Base-by-base conservation (phyloP, 2,797 vertebrate genomes). In the Pangasius mekongensis region DNA sequence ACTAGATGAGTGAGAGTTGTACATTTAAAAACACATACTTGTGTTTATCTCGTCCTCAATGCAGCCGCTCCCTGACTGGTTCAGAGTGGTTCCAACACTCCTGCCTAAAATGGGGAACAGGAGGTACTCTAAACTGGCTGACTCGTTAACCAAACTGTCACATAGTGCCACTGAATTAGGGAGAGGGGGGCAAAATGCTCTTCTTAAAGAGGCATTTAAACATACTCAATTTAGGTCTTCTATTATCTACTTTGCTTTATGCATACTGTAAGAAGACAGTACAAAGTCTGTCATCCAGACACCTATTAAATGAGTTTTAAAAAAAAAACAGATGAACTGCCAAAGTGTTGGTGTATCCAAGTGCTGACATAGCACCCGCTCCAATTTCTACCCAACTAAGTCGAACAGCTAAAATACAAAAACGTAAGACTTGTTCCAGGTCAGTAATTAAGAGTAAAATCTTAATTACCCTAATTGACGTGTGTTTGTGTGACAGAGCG, bases 51-150 rank as follows among this genome's bases (percentile, higher is more conserved):
- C 49, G 74, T 60, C 18, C 33, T 82, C 43, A 33, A 13, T 30
- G 39, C 66, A n/a, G 56, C 56, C 58, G 8, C 54, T 73, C 52
- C 62, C 73, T 80, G 73, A 54, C 64, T 14, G 49, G 36, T 80
- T 84, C 78, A 64, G 74, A 87, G 52, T 24, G 47, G 49, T 74
- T 89, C n/a, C 71, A 69, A 52, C 13, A 4, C n/a, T 30, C 60
- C 54, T 66, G 74, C 2, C 6, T 67, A 85, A 89, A 89, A 90
- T 73, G 74, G 90, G 62, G 83, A 66, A 87, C 71, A 83, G 81
- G 58, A 66, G 39, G 39, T 58, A 60, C 30, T 85, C 54, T 89
- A 90, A 90, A 89, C 87, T 87, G 87, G 73, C 87, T 6, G 47
- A 54, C 87, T 87, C n/a, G 39, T 85, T 89, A 88, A 67, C 54